phyloP scores from a whole-genome alignment of 23 tunicate genomes.

The Phallusia fumigata region DNA sequence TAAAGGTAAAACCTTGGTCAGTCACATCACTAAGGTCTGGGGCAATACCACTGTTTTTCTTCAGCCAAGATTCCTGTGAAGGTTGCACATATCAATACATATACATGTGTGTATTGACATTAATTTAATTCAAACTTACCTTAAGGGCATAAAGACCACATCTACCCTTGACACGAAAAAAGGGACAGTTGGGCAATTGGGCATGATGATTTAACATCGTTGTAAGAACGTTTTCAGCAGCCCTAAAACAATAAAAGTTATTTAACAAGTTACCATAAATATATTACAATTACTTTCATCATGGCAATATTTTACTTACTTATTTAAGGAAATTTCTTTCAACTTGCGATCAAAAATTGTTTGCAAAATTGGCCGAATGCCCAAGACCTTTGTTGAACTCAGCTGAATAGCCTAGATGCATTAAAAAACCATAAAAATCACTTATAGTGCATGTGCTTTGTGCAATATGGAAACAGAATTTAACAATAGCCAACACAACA shows the following conservation, averaged over 20 bases:
- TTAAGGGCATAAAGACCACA: constrained; percentile 68
- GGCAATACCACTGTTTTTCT: constrained; percentile 13
- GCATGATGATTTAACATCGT: constrained; percentile 76
- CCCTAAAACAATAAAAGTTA: constrained; percentile 41
- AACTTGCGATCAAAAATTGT: constrained; percentile 55
- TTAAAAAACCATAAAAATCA: no score
- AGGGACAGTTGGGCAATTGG: constrained; percentile 74
- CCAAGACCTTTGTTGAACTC: constrained; percentile 46
- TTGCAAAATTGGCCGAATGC: constrained; percentile 65
- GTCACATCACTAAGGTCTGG: neutral
- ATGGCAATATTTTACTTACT: constrained; percentile 30
- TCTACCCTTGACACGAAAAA: constrained; percentile 63
- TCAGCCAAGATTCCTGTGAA: constrained; percentile 21
- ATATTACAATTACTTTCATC: neutral
- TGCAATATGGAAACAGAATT: no score
- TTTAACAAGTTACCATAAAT: no score
- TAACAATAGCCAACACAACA: no score
- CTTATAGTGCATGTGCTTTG: no score
- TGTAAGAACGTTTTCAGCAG: constrained; percentile 71
- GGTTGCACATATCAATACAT: neutral
- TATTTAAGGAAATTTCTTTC: constrained; percentile 71
- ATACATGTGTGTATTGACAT: neutral
- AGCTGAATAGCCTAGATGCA: constrained; percentile 54
- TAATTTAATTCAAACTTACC: constrained; percentile 22
- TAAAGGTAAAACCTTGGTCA: neutral